Evolutionary conservation across 2,797 vertebrate genomes (phyloP).

Genomic region (Sarcophilus harrisii): DNA sequence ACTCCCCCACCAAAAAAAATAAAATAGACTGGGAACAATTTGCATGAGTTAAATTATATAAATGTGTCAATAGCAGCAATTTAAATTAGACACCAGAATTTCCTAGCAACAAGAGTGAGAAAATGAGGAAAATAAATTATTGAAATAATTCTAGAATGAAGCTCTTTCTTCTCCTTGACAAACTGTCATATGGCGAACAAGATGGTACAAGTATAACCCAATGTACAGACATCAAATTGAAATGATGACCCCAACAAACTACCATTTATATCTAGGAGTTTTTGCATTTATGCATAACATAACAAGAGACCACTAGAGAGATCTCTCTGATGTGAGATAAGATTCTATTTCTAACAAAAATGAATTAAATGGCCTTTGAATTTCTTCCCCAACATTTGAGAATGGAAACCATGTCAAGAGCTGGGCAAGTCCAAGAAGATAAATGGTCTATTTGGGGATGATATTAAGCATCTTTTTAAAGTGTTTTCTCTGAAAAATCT

Average conservation of each 20-base stretch:
- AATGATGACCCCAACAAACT: background rate
- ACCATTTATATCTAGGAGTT: slow-evolving; percentile 10
- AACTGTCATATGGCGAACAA: background rate
- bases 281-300: slow-evolving; percentile 60
- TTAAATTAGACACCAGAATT: slow-evolving; percentile 32
- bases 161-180: slow-evolving; percentile 6
- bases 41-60: slow-evolving; percentile 3
- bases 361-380: slow-evolving; percentile 69
- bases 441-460: slow-evolving; percentile 62
- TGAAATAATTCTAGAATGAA: slow-evolving; percentile 30
- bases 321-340: slow-evolving; percentile 48
- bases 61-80: background rate
- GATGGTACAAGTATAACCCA: slow-evolving; percentile 9
- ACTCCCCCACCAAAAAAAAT: background rate
- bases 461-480: slow-evolving; percentile 49
- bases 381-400: slow-evolving; percentile 69
- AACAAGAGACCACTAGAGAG: slow-evolving; percentile 46
- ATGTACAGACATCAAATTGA: slow-evolving; percentile 8
- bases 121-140: slow-evolving; percentile 2
- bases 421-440: slow-evolving; percentile 57
- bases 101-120: slow-evolving; percentile 15
- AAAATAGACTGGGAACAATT: background rate
- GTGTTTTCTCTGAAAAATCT: background rate
- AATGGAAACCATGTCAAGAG: slow-evolving; percentile 76
- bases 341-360: slow-evolving; percentile 68